phyloP scores from a whole-genome alignment of 2,113 vertebrate genomes.

The Erinaceus europaeus region DNA sequence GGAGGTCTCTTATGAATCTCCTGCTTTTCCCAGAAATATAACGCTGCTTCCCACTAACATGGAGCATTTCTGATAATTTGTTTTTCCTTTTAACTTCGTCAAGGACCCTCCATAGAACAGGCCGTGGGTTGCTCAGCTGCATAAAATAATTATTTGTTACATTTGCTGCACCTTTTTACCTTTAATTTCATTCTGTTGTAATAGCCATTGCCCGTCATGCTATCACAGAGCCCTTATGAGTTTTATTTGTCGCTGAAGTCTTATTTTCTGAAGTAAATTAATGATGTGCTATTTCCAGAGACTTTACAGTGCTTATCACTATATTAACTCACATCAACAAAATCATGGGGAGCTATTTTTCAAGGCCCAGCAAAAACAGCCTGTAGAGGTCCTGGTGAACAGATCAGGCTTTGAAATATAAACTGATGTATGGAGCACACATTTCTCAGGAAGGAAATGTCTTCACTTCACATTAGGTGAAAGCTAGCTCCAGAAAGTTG shows the following conservation, averaged over 20 bases:
- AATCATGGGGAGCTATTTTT: slow-evolving; percentile 79
- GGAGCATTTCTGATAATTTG: slow-evolving; percentile 33
- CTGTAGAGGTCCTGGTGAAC: slow-evolving; percentile 70
- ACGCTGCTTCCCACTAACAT: slow-evolving; percentile 48
- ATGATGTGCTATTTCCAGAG: slow-evolving; percentile 80
- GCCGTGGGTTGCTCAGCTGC: slow-evolving; percentile 48
- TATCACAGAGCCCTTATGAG: slow-evolving; percentile 70
- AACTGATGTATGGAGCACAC: slow-evolving; percentile 40
- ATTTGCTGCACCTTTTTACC: slow-evolving; percentile 54
- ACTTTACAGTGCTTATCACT: slow-evolving; percentile 81
- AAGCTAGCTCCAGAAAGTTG: slow-evolving; percentile 62
- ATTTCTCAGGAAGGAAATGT: slow-evolving; percentile 77
- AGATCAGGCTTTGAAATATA: slow-evolving; percentile 65
- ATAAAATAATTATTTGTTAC: slow-evolving; percentile 67
- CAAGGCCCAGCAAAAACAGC: slow-evolving; percentile 78
- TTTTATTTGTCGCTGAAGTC: slow-evolving; percentile 77
- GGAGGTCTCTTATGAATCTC: slow-evolving; percentile 38
- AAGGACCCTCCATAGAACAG: slow-evolving; percentile 59
- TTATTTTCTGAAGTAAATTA: slow-evolving; percentile 83
- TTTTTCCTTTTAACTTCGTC: slow-evolving; percentile 59
- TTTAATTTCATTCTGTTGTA: slow-evolving; percentile 69
- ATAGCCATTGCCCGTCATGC: slow-evolving; percentile 61
- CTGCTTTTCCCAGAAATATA: neutral
- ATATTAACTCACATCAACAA: slow-evolving; percentile 82
- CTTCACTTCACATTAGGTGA: slow-evolving; percentile 69